These are phyloP conservation scores for Phytoseiulus persimilis DNA, from an alignment of 2,888 invertebrate species.

Conservation along the genomic window DNA sequence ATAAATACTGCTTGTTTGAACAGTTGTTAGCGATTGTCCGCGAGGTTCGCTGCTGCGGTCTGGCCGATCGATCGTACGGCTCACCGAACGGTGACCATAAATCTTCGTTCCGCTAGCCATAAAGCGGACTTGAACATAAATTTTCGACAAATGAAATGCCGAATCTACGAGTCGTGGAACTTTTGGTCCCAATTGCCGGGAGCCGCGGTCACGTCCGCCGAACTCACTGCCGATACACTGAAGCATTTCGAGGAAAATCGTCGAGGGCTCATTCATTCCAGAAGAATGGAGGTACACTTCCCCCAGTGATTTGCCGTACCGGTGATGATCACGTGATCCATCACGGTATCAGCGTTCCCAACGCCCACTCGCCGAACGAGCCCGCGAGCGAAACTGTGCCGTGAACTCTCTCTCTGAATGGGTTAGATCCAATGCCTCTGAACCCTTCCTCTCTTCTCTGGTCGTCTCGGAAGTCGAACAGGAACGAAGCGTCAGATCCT, in stretches of 20 bases:
- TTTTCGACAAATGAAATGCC: background rate
- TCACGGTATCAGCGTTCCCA: background rate
- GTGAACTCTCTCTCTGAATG: background rate
- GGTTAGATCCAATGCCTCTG: background rate
- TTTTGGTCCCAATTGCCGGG: background rate
- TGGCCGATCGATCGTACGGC: background rate
- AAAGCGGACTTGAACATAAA: background rate
- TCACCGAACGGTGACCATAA: background rate
- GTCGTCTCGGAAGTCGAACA: background rate
- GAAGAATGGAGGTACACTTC: background rate
- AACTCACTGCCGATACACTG: background rate
- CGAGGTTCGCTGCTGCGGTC: background rate
- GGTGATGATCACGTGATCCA: background rate
- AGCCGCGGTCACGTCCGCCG: no score
- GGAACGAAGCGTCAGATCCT: background rate
- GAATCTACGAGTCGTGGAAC: background rate
- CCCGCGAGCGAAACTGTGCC: background rate
- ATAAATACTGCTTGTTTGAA: background rate
- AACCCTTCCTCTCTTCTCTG: background rate
- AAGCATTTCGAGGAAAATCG: background rate
- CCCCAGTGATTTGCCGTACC: background rate
- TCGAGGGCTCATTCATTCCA: background rate
- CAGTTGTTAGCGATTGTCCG: background rate
- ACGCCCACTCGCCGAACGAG: background rate
- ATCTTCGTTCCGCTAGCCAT: background rate